Conservation (phyloP, 2,888 invertebrate genomes). For the Lamellibrachia columna region DNA sequence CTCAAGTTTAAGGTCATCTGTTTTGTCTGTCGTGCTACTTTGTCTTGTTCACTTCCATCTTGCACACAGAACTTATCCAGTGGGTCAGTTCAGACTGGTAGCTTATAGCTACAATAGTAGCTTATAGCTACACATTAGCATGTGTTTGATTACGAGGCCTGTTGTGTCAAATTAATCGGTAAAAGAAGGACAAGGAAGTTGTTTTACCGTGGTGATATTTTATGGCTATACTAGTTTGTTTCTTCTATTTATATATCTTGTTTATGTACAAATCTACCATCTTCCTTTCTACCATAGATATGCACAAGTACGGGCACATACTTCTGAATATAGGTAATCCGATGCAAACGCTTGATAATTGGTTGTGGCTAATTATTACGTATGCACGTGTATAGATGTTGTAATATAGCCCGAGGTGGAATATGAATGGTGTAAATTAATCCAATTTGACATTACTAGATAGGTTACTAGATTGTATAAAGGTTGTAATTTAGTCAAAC, state of each 20-base stretch:
- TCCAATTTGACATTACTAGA: background rate
- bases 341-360: background rate
- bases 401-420: background rate
- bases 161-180: no score
- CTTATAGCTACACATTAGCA: background rate
- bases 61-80: background rate
- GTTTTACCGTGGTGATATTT: background rate
- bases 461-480: background rate
- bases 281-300: background rate
- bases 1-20: no score
- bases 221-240: background rate
- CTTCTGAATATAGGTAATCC: background rate
- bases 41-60: background rate
- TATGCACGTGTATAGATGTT: background rate
- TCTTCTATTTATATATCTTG: background rate
- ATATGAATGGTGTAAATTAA: background rate
- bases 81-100: background rate
- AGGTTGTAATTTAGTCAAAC: background rate
- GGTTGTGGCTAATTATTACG: background rate
- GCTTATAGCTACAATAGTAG: background rate
- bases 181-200: no score
- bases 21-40: no score
- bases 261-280: background rate
- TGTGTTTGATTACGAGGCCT: no score
- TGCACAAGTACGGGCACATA: background rate